Evolutionary conservation across 2,797 vertebrate genomes (phyloP).

Genomic region (Ficedula albicollis): DNA sequence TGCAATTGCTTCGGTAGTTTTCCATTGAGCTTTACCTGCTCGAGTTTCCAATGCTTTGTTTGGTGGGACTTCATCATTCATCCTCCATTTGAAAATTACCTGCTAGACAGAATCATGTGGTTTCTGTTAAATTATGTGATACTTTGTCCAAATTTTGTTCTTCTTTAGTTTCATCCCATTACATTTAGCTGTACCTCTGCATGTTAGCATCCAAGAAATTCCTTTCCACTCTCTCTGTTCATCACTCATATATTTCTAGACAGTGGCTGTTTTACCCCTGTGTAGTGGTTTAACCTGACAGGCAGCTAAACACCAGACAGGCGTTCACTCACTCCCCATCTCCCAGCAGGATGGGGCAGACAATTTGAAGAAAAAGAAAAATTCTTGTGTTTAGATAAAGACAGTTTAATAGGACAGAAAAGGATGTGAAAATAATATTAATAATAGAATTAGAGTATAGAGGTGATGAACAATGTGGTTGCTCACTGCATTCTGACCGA

Average conservation of each 20-base stretch:
- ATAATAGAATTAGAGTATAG: background rate
- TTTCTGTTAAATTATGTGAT: background rate
- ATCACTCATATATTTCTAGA: background rate
- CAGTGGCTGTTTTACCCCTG: background rate
- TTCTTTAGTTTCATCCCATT: background rate
- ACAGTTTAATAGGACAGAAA: background rate
- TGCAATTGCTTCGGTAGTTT: background rate
- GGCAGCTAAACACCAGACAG: background rate
- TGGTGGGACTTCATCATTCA: background rate
- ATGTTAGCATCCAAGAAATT: background rate
- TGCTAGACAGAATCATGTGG: background rate
- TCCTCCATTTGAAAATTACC: background rate
- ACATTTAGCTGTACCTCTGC: background rate
- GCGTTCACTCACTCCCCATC: background rate
- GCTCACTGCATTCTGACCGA: fast-evolving
- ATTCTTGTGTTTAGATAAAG: background rate
- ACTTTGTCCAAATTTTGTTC: background rate
- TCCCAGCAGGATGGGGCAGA: background rate
- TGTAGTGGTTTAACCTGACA: background rate
- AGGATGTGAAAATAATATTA: background rate
- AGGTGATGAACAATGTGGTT: background rate
- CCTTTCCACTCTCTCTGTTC: background rate
- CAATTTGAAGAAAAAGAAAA: background rate
- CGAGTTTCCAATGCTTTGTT: background rate
- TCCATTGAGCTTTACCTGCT: background rate